phyloP scores from a whole-genome alignment of 2,888 invertebrate species.

The Oeneis ivallda region DNA sequence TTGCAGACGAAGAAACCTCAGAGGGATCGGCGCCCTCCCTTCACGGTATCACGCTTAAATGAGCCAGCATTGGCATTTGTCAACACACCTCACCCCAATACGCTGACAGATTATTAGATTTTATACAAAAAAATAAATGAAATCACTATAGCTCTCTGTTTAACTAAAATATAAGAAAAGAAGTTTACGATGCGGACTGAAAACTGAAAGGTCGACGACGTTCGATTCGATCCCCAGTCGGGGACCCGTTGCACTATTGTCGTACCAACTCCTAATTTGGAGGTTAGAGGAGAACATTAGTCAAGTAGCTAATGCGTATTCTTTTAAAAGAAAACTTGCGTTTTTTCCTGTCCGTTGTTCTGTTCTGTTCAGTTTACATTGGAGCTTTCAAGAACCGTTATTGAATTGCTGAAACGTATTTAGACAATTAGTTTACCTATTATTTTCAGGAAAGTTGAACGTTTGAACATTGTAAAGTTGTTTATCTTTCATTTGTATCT shows the following conservation, averaged over 20 bases:
- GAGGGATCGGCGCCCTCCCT: slow-evolving; percentile 49
- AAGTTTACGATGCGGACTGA: no score
- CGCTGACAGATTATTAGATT: slow-evolving; percentile 29
- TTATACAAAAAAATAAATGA: slow-evolving; percentile 19
- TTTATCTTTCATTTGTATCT: neutral
- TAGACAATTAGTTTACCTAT: neutral
- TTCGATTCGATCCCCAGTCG: no score
- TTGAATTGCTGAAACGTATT: neutral
- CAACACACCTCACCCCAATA: slow-evolving; percentile 47
- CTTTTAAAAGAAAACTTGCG: no score
- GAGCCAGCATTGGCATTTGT: slow-evolving; percentile 61
- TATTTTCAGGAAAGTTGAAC: neutral
- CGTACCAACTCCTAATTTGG: no score
- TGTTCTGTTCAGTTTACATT: neutral
- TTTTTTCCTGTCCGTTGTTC: neutral
- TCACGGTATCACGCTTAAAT: slow-evolving; percentile 66
- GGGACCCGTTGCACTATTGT: no score
- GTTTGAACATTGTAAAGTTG: neutral
- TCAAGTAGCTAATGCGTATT: no score
- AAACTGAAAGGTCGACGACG: no score
- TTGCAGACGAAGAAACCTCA: slow-evolving; percentile 55
- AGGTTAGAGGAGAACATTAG: no score
- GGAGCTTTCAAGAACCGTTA: neutral
- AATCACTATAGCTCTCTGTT: neutral
- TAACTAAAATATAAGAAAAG: neutral